Conservation (phyloP, 2,113 vertebrate genomes). For the Lontra canadensis region DNA sequence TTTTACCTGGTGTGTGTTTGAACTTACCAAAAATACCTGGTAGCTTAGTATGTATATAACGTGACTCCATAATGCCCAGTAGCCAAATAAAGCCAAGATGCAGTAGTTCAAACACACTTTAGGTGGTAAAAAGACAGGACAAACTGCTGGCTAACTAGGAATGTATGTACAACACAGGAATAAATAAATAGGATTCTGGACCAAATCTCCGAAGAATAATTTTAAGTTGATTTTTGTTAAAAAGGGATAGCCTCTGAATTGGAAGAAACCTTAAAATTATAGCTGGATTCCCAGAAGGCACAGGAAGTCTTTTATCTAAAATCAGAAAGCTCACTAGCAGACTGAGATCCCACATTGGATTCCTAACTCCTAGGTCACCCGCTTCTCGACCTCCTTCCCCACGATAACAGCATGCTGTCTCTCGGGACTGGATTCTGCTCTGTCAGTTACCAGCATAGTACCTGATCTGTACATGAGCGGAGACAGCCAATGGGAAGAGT, state of each 20-base stretch:
- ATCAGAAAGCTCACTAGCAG: background rate
- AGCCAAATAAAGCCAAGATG: conserved; percentile 17
- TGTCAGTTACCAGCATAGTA: background rate
- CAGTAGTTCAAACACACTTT: background rate
- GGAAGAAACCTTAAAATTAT: conserved; percentile 43
- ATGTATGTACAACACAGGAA: background rate
- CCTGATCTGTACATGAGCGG: background rate
- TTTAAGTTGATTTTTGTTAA: conserved; percentile 15
- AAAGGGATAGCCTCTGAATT: conserved; percentile 14
- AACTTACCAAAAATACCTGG: background rate
- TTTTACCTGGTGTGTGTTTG: background rate
- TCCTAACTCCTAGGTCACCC: background rate
- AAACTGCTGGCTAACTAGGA: background rate
- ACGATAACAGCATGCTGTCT: background rate
- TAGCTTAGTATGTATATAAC: background rate
- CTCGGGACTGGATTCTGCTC: background rate
- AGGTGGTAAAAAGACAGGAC: conserved; percentile 19
- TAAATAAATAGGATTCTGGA: conserved; percentile 20
- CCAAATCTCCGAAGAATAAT: conserved; percentile 39
- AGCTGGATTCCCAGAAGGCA: background rate
- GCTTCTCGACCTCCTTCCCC: background rate
- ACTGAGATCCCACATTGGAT: background rate
- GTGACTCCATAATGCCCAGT: background rate
- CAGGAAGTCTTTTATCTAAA: conserved; percentile 14
- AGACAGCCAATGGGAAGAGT: background rate